Percentiles rank a stretch among this genome's conserved stretches.
Conservation (phyloP, 2,113 vertebrate genomes). For the Candoia aspera region DNA sequence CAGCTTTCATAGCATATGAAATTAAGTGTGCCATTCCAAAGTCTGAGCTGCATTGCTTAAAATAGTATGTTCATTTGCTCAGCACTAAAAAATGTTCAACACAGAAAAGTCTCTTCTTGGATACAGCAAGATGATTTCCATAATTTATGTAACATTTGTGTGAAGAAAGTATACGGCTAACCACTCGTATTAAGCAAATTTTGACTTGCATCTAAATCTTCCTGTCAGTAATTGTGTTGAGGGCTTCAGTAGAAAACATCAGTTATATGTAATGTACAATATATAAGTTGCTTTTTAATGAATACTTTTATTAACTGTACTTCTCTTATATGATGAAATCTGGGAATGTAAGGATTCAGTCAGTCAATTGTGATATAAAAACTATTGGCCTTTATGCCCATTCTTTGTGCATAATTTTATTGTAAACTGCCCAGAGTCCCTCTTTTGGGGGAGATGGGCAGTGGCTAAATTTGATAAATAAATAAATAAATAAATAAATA, state of each 20-base stretch:
- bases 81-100: background rate
- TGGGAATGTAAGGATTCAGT: background rate
- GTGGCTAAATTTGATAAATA: too few relatives aligned
- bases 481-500: too few relatives aligned
- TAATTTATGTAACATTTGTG: background rate
- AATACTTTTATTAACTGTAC: too few relatives aligned
- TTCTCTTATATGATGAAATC: background rate
- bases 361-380: background rate
- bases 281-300: background rate
- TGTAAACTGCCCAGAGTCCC: too few relatives aligned
- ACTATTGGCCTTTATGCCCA: too few relatives aligned
- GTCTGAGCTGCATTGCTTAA: background rate
- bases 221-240: background rate
- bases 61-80: background rate
- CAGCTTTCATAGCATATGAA: background rate
- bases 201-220: background rate
- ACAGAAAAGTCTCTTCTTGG: background rate
- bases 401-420: too few relatives aligned
- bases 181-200: background rate
- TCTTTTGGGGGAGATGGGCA: too few relatives aligned
- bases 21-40: background rate
- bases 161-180: background rate
- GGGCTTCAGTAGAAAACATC: background rate
- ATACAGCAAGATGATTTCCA: background rate
- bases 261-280: background rate